phyloP scores from a whole-genome alignment of 1,140 invertebrate genomes.

The Diprion similis region DNA sequence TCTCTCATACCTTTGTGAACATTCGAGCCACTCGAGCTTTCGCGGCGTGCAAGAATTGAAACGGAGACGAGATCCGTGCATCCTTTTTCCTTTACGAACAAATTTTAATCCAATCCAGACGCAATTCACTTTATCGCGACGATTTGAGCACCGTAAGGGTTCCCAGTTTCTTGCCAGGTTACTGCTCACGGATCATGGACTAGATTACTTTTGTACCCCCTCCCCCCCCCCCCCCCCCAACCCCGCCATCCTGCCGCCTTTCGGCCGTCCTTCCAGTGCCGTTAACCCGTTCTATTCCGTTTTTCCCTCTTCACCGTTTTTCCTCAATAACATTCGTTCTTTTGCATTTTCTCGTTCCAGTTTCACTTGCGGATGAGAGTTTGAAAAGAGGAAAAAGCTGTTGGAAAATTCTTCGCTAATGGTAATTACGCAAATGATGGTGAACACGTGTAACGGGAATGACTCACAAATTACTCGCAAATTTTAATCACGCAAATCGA shows the following conservation, averaged over 20 bases:
- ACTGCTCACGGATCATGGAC: constrained; percentile 6
- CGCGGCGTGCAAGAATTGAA: too few species aligned
- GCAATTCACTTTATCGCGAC: constrained; percentile 4
- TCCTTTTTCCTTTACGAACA: background rate
- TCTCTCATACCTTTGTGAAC: background rate
- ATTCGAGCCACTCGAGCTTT: background rate
- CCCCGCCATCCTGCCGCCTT: background rate
- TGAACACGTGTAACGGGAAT: too few species aligned
- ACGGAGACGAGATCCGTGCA: too few species aligned
- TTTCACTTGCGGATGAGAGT: background rate
- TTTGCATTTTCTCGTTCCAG: background rate
- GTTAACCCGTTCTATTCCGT: background rate
- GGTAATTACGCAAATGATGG: too few species aligned
- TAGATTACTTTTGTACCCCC: background rate
- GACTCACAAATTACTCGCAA: too few species aligned
- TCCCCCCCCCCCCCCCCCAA: background rate
- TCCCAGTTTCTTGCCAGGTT: background rate
- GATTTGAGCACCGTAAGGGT: constrained; percentile 4
- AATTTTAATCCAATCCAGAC: constrained; percentile 2
- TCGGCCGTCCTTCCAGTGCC: background rate
- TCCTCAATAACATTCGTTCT: too few species aligned
- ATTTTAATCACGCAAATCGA: too few species aligned
- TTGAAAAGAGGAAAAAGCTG: too few species aligned
- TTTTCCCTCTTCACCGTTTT: background rate
- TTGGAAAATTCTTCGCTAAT: too few species aligned